Percentiles rank a stretch among this genome's conserved stretches.
phyloP scores from a whole-genome alignment of 2,113 vertebrate genomes.

The Ciconia boyciana region DNA sequence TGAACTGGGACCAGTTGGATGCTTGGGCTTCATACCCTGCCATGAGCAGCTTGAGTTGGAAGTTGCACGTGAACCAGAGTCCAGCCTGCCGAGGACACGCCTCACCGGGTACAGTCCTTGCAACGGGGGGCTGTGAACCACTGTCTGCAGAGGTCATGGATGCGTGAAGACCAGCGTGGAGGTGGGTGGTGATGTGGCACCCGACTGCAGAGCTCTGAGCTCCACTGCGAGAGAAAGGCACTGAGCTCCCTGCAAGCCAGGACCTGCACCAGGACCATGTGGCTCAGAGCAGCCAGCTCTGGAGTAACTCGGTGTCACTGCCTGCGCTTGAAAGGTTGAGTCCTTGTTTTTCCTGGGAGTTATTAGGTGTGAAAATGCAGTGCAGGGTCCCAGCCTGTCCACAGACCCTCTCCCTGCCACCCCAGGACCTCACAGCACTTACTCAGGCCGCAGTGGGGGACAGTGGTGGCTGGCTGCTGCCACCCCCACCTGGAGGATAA shows the following conservation, averaged over 20 bases:
- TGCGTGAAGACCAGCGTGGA: rapidly evolving
- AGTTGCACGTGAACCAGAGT: rapidly evolving
- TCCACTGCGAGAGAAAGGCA: not conserved
- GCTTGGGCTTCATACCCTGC: not conserved
- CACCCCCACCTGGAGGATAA: not conserved
- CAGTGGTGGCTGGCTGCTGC: not conserved
- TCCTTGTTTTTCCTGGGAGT: not conserved
- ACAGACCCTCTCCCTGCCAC: not conserved
- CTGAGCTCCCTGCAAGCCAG: not conserved
- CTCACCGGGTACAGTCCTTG: not conserved
- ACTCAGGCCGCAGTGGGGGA: not conserved
- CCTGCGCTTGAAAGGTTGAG: rapidly evolving
- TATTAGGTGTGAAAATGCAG: rapidly evolving
- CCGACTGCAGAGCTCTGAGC: not conserved
- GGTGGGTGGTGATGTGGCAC: not conserved
- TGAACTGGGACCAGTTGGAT: not conserved
- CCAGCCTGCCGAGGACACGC: not conserved
- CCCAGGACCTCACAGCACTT: not conserved
- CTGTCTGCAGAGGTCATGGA: not conserved
- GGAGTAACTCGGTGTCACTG: rapidly evolving
- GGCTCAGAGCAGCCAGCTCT: not conserved
- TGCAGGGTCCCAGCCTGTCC: not conserved
- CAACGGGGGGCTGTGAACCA: not conserved
- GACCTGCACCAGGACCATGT: rapidly evolving
- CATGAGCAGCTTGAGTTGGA: not conserved